A percentile compares a stretch with the other conserved stretches of the same genome.
These are phyloP conservation scores for Drosophila pruinosa DNA, from an alignment of 1,140 invertebrate genomes.

Conservation along the genomic window DNA sequence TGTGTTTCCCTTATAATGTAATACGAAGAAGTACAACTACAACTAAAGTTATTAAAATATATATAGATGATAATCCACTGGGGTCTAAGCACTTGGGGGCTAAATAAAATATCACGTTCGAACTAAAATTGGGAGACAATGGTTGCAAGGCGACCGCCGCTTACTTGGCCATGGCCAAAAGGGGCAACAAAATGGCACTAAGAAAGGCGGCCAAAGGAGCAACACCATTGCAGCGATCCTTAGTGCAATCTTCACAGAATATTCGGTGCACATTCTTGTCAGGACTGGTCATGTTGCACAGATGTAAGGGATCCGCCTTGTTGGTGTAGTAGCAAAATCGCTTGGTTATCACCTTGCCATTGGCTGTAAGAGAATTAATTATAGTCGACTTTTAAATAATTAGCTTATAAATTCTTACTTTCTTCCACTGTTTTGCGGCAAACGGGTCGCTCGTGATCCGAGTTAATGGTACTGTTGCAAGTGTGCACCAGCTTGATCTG, in stretches of 20 bases:
- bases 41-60: slow-evolving; percentile 54
- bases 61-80: slow-evolving; percentile 59
- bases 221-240: slow-evolving; percentile 69
- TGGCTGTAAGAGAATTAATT: slow-evolving; percentile 34
- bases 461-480: slow-evolving; percentile 75
- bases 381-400: background rate
- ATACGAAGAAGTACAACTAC: background rate
- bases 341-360: slow-evolving; percentile 73
- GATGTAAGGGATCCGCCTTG: slow-evolving; percentile 69
- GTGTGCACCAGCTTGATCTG: slow-evolving; percentile 69
- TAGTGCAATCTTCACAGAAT: slow-evolving; percentile 77
- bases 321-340: slow-evolving; percentile 82
- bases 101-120: slow-evolving; percentile 75
- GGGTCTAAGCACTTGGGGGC: slow-evolving; percentile 25
- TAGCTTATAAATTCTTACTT: slow-evolving; percentile 36
- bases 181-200: slow-evolving; percentile 41
- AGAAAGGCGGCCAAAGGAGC: slow-evolving; percentile 33
- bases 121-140: slow-evolving; percentile 52
- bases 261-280: slow-evolving; percentile 76
- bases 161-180: slow-evolving; percentile 45
- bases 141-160: background rate
- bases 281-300: slow-evolving; percentile 66
- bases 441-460: slow-evolving; percentile 72
- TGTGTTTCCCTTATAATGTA: too few species aligned
- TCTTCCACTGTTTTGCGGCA: slow-evolving; percentile 80